Evolutionary conservation across 2,113 vertebrate genomes (phyloP).

Genomic region (Dolichotis patagonum): DNA sequence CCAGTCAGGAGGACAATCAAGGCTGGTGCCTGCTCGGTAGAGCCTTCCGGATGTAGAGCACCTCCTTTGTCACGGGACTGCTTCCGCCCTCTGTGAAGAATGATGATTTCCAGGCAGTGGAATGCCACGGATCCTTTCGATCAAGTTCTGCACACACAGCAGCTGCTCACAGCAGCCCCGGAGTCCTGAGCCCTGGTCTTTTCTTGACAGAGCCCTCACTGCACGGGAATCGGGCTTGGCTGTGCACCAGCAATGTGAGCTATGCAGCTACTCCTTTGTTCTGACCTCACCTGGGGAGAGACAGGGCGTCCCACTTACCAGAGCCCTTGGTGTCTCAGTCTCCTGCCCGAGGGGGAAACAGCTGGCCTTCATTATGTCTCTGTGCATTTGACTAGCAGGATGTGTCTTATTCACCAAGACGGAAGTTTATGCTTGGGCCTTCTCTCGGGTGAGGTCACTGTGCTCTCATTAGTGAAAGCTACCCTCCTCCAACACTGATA

Average conservation of each 20-base stretch:
- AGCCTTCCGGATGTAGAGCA: not conserved
- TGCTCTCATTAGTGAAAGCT: slow-evolving; percentile 16
- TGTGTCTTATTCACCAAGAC: slow-evolving; percentile 13
- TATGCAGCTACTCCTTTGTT: rapidly evolving
- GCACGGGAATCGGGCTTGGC: not conserved
- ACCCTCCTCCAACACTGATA: slow-evolving; percentile 28
- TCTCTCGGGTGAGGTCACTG: slow-evolving; percentile 65
- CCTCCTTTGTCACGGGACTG: slow-evolving; percentile 41
- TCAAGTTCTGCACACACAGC: slow-evolving; percentile 44
- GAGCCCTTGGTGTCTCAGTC: rapidly evolving
- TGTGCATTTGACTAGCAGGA: not conserved
- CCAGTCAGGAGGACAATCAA: not conserved
- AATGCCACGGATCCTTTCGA: slow-evolving; percentile 8
- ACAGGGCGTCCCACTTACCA: not conserved
- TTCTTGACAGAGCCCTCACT: slow-evolving; percentile 31
- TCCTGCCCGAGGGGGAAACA: not conserved
- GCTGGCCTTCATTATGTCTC: not conserved
- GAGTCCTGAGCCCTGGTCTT: not conserved
- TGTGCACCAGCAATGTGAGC: not conserved
- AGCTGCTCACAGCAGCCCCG: slow-evolving; percentile 52
- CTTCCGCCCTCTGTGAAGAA: not conserved
- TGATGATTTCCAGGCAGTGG: not conserved
- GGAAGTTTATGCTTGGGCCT: not conserved
- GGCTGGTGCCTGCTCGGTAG: not conserved
- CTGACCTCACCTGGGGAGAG: not conserved